Conservation (phyloP, 1,140 invertebrate genomes). For the Olivierus martensii region DNA sequence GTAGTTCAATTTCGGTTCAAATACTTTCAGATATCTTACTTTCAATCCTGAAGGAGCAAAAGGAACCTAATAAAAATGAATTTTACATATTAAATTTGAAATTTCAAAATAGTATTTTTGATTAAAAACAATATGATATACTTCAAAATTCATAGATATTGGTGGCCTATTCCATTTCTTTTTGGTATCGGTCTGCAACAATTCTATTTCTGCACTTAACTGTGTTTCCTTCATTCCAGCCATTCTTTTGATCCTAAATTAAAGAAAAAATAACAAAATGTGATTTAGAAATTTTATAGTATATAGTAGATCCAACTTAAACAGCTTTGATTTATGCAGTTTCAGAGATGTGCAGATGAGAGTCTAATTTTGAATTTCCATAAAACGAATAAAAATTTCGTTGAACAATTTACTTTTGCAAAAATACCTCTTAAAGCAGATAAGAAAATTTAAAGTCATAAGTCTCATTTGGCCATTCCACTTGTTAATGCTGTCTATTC, state of each 20-base stretch:
- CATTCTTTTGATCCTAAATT: constrained; percentile 92
- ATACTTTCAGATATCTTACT: constrained; percentile 98
- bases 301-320: no score
- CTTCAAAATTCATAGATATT: constrained; percentile 99
- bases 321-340: no score
- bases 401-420: no score
- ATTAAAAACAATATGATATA: constrained; percentile 33
- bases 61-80: constrained; percentile 48
- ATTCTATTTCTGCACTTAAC: constrained; percentile 96
- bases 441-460: no score
- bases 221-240: constrained; percentile 99
- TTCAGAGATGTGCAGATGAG: no score
- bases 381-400: no score
- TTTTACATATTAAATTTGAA: constrained; percentile 4
- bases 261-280: no score
- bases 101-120: neutral
- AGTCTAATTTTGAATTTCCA: no score
- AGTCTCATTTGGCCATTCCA: no score
- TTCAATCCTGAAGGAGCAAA: constrained; percentile 97
- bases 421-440: no score
- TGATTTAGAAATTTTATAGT: no score
- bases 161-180: constrained; percentile 99
- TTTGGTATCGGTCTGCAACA: constrained; percentile 96
- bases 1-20: constrained; percentile 98
- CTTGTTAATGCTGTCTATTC: no score